A percentile compares a stretch with the other conserved stretches of the same genome.
phyloP scores from a whole-genome alignment of 2,797 vertebrate genomes.

The Aratinga solstitialis region DNA sequence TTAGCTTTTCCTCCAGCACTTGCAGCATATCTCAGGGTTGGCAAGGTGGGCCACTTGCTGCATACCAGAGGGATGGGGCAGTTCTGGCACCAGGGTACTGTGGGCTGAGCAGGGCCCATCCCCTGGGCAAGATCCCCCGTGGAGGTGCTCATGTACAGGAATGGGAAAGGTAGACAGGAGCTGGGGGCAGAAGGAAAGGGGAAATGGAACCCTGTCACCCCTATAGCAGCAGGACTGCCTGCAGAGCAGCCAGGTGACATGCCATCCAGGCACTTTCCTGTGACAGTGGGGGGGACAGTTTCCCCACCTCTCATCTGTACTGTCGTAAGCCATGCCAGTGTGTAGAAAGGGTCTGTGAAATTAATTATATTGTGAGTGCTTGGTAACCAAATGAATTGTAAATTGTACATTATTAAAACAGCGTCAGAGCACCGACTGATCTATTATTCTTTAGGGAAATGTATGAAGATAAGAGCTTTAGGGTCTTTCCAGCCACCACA shows the following conservation, averaged over 20 bases:
- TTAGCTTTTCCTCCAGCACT: background rate
- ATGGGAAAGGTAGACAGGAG: background rate
- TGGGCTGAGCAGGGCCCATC: background rate
- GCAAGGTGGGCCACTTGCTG: background rate
- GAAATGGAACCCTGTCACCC: background rate
- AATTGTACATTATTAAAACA: slow-evolving; percentile 84
- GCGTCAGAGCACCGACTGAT: slow-evolving; percentile 78
- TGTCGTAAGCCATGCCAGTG: slow-evolving; percentile 58
- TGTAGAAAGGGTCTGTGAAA: slow-evolving; percentile 76
- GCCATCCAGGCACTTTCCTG: background rate
- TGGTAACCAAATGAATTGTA: slow-evolving; percentile 83
- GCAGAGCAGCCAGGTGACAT: background rate
- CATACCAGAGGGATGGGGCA: background rate
- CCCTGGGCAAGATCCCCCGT: background rate
- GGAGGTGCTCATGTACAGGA: fast-evolving
- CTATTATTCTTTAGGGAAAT: slow-evolving; percentile 80
- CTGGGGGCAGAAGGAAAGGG: background rate
- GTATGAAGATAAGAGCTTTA: slow-evolving; percentile 79
- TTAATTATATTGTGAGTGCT: slow-evolving; percentile 80
- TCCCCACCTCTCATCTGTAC: slow-evolving; percentile 7
- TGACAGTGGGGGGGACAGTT: background rate
- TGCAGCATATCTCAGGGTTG: background rate
- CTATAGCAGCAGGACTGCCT: background rate
- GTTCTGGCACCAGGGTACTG: background rate
- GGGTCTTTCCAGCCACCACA: slow-evolving; percentile 68